Conservation (phyloP, 2,797 vertebrate species). For the Chaenodraco wilsoni region DNA sequence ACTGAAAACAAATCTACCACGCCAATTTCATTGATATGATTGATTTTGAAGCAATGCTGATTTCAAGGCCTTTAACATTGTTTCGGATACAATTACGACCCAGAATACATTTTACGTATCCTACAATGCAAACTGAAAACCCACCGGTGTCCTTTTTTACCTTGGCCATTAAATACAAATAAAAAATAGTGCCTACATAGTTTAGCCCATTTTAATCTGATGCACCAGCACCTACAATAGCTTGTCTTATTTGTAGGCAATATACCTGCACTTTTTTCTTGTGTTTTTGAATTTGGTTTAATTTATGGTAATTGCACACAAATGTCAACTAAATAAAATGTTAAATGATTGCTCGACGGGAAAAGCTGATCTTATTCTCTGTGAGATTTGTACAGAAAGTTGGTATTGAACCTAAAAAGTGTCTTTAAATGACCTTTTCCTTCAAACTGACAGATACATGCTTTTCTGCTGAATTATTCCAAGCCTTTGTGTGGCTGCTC, state of each 20-base stretch:
- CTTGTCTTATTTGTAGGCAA: too few species aligned
- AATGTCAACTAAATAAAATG: background rate
- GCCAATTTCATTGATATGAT: background rate
- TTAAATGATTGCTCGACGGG: conserved; percentile 27
- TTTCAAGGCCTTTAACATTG: background rate
- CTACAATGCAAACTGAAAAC: too few species aligned
- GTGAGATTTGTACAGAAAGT: conserved; percentile 48
- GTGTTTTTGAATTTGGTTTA: too few species aligned
- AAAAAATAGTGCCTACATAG: too few species aligned
- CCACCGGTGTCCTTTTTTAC: too few species aligned
- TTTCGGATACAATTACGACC: background rate
- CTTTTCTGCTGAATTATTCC: conserved; percentile 46
- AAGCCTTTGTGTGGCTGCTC: conserved; percentile 44
- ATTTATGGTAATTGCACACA: too few species aligned
- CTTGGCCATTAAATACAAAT: too few species aligned
- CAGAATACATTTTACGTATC: background rate
- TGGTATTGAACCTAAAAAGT: conserved; percentile 67
- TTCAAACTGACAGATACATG: conserved; percentile 49
- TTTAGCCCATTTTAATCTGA: too few species aligned
- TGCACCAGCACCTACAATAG: too few species aligned
- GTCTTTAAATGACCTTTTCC: conserved; percentile 59
- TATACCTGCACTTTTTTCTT: too few species aligned
- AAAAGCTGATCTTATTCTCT: conserved; percentile 60
- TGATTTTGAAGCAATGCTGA: background rate
- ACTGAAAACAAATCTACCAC: background rate